A percentile compares a stretch with the other conserved stretches of the same genome.
Conservation (phyloP, 2,113 vertebrate species). For the Rynchops niger region DNA sequence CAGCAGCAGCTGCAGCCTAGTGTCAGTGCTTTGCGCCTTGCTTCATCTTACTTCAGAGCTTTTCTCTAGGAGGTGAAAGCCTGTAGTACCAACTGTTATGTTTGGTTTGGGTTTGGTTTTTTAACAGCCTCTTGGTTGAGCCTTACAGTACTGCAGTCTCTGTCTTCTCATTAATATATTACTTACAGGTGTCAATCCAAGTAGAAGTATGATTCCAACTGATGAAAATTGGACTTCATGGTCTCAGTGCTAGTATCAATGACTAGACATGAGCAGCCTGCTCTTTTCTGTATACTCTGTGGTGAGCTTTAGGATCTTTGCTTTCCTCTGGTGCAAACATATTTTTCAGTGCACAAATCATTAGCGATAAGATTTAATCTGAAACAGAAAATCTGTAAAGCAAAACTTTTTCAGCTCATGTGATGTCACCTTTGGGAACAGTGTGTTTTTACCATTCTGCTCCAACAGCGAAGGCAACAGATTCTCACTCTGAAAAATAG, state of each 20-base stretch:
- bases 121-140: not conserved
- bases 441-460: not conserved
- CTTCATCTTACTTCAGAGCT: not conserved
- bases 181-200: not conserved
- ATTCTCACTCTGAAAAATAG: not conserved
- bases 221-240: not conserved
- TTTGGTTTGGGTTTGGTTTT: not conserved
- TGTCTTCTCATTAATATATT: not conserved
- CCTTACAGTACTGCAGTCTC: not conserved
- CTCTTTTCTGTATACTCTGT: not conserved
- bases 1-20: not conserved
- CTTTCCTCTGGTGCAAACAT: not conserved
- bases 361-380: not conserved
- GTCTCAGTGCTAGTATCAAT: not conserved
- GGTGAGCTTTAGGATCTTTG: not conserved
- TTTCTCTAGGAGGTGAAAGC: not conserved
- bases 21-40: not conserved
- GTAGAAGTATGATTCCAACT: not conserved
- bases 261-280: not conserved
- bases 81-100: not conserved
- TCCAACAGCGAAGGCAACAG: not conserved
- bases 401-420: not conserved
- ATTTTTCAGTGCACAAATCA: not conserved
- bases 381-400: not conserved
- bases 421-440: not conserved